phyloP scores from a whole-genome alignment of 2,888 invertebrate genomes.

The Spodoptera littoralis region DNA sequence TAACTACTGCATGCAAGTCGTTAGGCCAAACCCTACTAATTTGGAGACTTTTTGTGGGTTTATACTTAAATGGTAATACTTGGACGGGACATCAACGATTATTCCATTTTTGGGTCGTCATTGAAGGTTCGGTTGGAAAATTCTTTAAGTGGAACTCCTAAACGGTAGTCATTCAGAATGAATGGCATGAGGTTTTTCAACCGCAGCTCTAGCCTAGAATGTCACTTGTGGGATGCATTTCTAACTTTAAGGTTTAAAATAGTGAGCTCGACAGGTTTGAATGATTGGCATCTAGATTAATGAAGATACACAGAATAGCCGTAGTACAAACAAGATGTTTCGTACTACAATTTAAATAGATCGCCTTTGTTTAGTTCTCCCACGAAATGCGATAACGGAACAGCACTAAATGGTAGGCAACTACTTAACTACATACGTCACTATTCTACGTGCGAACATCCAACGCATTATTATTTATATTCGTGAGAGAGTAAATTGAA shows the following conservation, averaged over 20 bases:
- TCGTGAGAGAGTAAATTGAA: slow-evolving; percentile 67
- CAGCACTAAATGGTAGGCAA: slow-evolving; percentile 68
- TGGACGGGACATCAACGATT: slow-evolving; percentile 12
- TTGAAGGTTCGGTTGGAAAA: background rate
- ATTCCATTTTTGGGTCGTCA: slow-evolving; percentile 5
- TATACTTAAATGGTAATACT: slow-evolving; percentile 10
- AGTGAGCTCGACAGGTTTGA: too few species aligned
- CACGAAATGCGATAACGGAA: slow-evolving; percentile 81
- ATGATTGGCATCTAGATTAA: too few species aligned
- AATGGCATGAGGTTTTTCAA: too few species aligned
- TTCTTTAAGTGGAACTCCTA: too few species aligned
- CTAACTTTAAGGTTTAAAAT: too few species aligned
- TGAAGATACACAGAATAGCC: slow-evolving; percentile 7
- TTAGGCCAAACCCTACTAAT: slow-evolving; percentile 21
- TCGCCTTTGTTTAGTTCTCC: slow-evolving; percentile 80
- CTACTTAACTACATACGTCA: slow-evolving; percentile 47
- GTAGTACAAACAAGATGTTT: slow-evolving; percentile 19
- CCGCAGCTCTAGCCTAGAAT: too few species aligned
- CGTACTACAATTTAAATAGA: slow-evolving; percentile 69
- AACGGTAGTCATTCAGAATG: too few species aligned
- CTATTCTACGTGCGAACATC: slow-evolving; percentile 75
- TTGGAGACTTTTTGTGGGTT: slow-evolving; percentile 33
- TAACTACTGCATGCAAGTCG: slow-evolving; percentile 32
- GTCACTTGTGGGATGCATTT: too few species aligned
- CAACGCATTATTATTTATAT: slow-evolving; percentile 62